Conservation (phyloP, 2,888 invertebrate species). For the Erynnis tages region DNA sequence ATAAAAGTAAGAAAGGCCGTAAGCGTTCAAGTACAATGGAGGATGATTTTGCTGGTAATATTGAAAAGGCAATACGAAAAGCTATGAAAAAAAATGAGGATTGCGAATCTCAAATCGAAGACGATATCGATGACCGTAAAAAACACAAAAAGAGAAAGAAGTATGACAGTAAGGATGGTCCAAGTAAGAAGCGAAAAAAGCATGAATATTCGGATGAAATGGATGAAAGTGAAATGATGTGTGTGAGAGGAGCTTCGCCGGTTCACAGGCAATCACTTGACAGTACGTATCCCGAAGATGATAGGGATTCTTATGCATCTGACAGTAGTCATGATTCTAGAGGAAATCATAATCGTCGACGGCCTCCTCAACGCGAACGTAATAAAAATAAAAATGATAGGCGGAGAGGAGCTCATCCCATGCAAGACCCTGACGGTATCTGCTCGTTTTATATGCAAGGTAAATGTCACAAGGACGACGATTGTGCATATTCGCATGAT, state of each 20-base stretch:
- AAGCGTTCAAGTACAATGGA: slow-evolving; percentile 65
- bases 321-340: slow-evolving; percentile 81
- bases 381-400: slow-evolving; percentile 78
- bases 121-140: slow-evolving; percentile 74
- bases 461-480: slow-evolving; percentile 92
- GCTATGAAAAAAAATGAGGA: slow-evolving; percentile 86
- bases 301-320: slow-evolving; percentile 77
- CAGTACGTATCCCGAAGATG: slow-evolving; percentile 72
- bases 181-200: slow-evolving; percentile 81
- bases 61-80: slow-evolving; percentile 89
- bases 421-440: slow-evolving; percentile 86
- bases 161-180: slow-evolving; percentile 79
- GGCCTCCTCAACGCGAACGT: slow-evolving; percentile 64
- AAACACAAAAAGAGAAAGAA: slow-evolving; percentile 82
- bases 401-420: slow-evolving; percentile 79
- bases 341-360: slow-evolving; percentile 70
- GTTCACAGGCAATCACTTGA: slow-evolving; percentile 55
- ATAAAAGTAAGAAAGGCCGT: slow-evolving; percentile 74
- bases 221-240: slow-evolving; percentile 91
- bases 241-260: slow-evolving; percentile 89
- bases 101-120: slow-evolving; percentile 62
- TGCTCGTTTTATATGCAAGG: slow-evolving; percentile 94
- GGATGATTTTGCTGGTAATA: slow-evolving; percentile 90
- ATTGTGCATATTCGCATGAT: slow-evolving; percentile 94
- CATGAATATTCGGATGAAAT: slow-evolving; percentile 80